These are phyloP conservation scores for Patella caerulea DNA, from an alignment of 2,888 invertebrate genomes.

Conservation along the genomic window DNA sequence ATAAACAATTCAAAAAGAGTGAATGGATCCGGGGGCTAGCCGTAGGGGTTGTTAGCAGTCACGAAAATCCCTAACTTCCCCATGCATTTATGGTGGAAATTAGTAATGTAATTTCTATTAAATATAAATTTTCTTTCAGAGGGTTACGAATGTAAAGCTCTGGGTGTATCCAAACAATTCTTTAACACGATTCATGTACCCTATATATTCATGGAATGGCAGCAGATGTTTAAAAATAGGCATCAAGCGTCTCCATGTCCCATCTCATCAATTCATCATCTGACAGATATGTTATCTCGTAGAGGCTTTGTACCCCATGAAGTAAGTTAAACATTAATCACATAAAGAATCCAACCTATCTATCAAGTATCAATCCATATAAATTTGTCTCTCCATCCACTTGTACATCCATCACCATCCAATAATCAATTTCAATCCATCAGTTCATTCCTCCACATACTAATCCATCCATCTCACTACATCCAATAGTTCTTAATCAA, in stretches of 20 bases:
- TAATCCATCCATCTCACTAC: too few relatives aligned
- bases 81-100: too few relatives aligned
- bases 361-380: background rate
- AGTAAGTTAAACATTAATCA: background rate
- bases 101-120: background rate
- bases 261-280: conserved; percentile 33
- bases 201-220: conserved; percentile 65
- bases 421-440: too few relatives aligned
- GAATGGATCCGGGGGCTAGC: too few relatives aligned
- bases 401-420: too few relatives aligned
- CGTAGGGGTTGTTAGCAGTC: too few relatives aligned
- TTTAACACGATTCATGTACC: conserved; percentile 48
- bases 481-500: too few relatives aligned
- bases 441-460: too few relatives aligned
- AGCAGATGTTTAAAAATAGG: conserved; percentile 54
- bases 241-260: conserved; percentile 46
- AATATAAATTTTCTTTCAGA: conserved; percentile 45
- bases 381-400: background rate
- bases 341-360: background rate
- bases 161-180: conserved; percentile 46
- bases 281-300: conserved; percentile 38
- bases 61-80: too few relatives aligned
- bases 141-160: conserved; percentile 61
- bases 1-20: too few relatives aligned
- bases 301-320: conserved; percentile 49